A percentile compares a stretch with the other conserved stretches of the same genome.
Conservation (phyloP, 2,888 invertebrate species). For the Blomia tropicalis region DNA sequence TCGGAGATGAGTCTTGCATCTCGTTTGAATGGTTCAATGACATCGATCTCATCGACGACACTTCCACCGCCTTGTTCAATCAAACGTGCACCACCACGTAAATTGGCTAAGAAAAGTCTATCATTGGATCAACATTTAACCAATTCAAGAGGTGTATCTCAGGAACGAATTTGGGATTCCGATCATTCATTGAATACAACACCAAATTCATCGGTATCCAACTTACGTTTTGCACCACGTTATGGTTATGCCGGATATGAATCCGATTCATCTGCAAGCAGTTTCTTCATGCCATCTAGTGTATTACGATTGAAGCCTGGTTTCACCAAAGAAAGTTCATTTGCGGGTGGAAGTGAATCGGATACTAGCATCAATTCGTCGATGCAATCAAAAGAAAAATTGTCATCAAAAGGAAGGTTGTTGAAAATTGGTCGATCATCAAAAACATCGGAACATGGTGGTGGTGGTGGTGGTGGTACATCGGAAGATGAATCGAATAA, state of each 20-base stretch:
- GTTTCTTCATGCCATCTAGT: neutral
- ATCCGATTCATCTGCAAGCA: conserved; percentile 27
- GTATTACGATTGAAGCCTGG: neutral
- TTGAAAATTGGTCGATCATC: conserved; percentile 62
- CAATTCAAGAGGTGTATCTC: conserved; percentile 32
- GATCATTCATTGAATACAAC: conserved; percentile 40
- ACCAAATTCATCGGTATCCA: conserved; percentile 28
- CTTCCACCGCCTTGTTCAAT: conserved; percentile 19
- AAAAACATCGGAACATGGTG: conserved; percentile 51
- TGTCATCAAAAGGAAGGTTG: conserved; percentile 43
- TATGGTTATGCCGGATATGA: conserved; percentile 27
- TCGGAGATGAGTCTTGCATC: conserved; percentile 23
- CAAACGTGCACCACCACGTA: conserved; percentile 30
- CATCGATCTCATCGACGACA: conserved; percentile 16
- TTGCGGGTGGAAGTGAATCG: conserved; percentile 24
- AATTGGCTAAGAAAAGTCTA: conserved; percentile 50
- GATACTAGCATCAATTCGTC: conserved; percentile 38
- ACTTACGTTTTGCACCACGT: conserved; percentile 20
- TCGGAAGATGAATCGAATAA: conserved; percentile 27
- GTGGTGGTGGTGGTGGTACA: conserved; percentile 29
- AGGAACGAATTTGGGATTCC: conserved; percentile 61
- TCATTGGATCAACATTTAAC: conserved; percentile 52
- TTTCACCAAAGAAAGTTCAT: conserved; percentile 23
- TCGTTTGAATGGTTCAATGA: neutral
- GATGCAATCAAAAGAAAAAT: conserved; percentile 40